Percentiles rank a stretch among this genome's conserved stretches.
Evolutionary conservation across 2,113 vertebrate genomes (phyloP).

Genomic region (Tetraodon nigroviridis): DNA sequence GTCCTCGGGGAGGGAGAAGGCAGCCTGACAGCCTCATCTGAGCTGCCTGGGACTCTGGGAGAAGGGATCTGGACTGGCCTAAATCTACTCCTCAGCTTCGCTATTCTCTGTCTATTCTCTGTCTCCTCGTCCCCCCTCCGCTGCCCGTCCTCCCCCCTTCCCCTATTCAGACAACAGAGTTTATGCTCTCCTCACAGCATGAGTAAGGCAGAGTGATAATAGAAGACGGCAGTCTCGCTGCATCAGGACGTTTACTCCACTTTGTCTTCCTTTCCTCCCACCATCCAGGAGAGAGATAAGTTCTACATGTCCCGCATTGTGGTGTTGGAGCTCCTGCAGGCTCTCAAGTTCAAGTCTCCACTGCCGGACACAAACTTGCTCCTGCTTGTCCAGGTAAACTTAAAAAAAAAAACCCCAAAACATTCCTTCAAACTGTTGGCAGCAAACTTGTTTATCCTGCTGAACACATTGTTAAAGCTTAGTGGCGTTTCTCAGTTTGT

Average conservation of each 20-base stretch:
- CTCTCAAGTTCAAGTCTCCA: conserved; percentile 94
- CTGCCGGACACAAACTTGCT: conserved; percentile 94
- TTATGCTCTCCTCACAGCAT: conserved; percentile 64
- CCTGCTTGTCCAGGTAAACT: conserved; percentile 91
- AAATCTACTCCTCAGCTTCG: conserved; percentile 67
- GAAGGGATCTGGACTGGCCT: conserved; percentile 71
- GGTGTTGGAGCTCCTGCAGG: conserved; percentile 93
- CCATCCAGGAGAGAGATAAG: conserved; percentile 92
- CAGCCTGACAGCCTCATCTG: conserved; percentile 72
- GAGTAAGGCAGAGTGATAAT: conserved; percentile 67
- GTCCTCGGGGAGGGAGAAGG: conserved; percentile 67
- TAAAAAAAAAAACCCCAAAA: not conserved
- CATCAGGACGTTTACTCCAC: conserved; percentile 64
- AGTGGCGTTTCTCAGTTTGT: conserved; percentile 82
- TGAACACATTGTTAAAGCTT: conserved; percentile 4
- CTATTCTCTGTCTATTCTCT: conserved; percentile 62
- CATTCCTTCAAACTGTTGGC: not conserved
- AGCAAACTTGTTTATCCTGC: not conserved
- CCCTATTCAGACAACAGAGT: conserved; percentile 65
- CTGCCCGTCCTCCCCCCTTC: conserved; percentile 53
- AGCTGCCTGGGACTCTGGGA: conserved; percentile 73
- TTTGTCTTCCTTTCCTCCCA: conserved; percentile 30
- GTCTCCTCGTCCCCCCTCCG: conserved; percentile 37
- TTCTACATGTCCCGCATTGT: conserved; percentile 97
- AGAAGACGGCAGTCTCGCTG: conserved; percentile 67